A percentile compares a stretch with the other conserved stretches of the same genome.
Conservation (phyloP, 1,140 invertebrate genomes). For the Coptotermes formosanus region DNA sequence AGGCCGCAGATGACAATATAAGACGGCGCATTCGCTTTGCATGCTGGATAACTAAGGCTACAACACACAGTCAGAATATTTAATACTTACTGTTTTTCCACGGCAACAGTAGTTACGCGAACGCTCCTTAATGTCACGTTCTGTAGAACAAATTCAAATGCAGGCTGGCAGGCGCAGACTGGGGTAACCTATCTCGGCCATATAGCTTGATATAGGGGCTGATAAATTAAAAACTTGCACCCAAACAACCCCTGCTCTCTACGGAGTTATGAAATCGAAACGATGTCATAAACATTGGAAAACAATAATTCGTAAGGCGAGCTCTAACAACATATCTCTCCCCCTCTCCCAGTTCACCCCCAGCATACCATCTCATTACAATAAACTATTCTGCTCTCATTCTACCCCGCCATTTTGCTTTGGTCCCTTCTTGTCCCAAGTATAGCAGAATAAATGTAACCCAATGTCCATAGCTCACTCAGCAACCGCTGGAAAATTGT, state of each 20-base stretch:
- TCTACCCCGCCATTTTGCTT: neutral
- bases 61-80: too few species aligned
- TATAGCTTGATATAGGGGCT: slow-evolving; percentile 47
- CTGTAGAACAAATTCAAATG: too few species aligned
- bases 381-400: neutral
- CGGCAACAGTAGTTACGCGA: too few species aligned
- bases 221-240: slow-evolving; percentile 54
- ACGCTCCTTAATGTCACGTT: too few species aligned
- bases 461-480: too few species aligned
- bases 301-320: slow-evolving; percentile 49
- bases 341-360: neutral
- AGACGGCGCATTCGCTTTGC: too few species aligned
- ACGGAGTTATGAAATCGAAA: slow-evolving; percentile 53
- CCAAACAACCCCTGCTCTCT: slow-evolving; percentile 35
- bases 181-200: neutral
- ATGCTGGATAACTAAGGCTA: too few species aligned
- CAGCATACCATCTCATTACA: neutral
- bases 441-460: too few species aligned
- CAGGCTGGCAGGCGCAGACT: too few species aligned
- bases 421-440: neutral
- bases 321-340: neutral
- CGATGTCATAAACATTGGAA: slow-evolving; percentile 52
- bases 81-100: too few species aligned
- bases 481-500: too few species aligned
- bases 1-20: too few species aligned